Percentiles rank a stretch among this genome's conserved stretches.
These are phyloP conservation scores for Cremastinae sp. DNA, from an alignment of 2,888 invertebrate genomes.

Conservation along the genomic window DNA sequence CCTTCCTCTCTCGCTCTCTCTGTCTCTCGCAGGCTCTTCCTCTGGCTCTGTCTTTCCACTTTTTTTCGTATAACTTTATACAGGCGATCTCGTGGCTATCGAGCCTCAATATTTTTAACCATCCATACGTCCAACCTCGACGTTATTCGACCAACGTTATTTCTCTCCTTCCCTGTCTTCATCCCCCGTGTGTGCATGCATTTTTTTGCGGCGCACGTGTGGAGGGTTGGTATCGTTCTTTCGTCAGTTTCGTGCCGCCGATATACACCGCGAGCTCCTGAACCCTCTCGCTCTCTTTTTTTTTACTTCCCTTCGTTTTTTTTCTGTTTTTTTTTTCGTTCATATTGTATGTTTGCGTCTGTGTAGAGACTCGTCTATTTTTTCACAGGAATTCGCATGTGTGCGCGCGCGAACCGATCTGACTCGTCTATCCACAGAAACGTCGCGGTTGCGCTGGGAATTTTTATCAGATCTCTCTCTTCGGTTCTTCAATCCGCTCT, in stretches of 20 bases:
- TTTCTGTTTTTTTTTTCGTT: background rate
- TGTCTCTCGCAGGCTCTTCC: background rate
- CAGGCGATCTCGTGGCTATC: constrained; percentile 62
- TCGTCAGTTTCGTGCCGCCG: constrained; percentile 59
- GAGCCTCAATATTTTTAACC: constrained; percentile 68
- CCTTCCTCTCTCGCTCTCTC: constrained; percentile 17
- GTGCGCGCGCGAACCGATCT: background rate
- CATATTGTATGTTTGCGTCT: constrained; percentile 6
- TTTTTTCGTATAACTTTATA: constrained; percentile 50
- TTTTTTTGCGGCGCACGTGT: constrained; percentile 4
- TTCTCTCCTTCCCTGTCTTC: constrained; percentile 46
- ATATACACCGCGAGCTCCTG: background rate
- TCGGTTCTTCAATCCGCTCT: constrained; percentile 11
- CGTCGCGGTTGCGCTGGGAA: constrained; percentile 37
- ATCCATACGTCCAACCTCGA: constrained; percentile 65
- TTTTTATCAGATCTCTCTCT: constrained; percentile 42
- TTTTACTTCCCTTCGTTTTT: constrained; percentile 8
- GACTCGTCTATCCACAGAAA: constrained; percentile 39
- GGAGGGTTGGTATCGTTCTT: constrained; percentile 27
- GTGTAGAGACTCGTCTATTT: background rate
- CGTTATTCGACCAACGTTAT: constrained; percentile 62
- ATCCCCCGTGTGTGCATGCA: constrained; percentile 18
- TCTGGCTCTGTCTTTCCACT: constrained; percentile 23
- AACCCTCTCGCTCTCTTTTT: background rate
- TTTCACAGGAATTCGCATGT: background rate